These are phyloP conservation scores for Pseudochirops cupreus DNA, from an alignment of 2,797 vertebrate species.

Conservation along the genomic window DNA sequence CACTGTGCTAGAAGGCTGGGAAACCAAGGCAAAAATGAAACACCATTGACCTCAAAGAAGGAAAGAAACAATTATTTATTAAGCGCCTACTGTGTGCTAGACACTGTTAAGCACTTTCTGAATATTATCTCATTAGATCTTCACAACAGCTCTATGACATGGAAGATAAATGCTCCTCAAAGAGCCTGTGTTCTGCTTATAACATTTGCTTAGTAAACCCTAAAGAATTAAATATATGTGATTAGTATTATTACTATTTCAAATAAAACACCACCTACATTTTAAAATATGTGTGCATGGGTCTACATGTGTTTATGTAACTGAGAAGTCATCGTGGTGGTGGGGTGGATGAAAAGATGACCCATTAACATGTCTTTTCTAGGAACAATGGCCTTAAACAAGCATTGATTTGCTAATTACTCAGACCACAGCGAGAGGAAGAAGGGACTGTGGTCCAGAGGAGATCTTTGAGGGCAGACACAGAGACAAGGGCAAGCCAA, in stretches of 20 bases:
- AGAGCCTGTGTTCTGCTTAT: not conserved
- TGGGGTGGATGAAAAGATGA: not conserved
- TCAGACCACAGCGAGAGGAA: not conserved
- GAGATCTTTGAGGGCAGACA: not conserved
- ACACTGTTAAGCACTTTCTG: not conserved
- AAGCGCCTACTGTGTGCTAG: not conserved
- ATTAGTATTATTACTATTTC: not conserved
- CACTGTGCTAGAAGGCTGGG: not conserved
- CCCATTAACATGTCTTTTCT: not conserved
- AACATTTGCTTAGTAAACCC: not conserved
- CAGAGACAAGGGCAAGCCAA: not conserved
- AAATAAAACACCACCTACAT: not conserved
- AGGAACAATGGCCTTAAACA: not conserved
- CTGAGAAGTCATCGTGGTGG: not conserved
- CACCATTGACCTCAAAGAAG: not conserved
- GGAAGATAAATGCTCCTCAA: not conserved
- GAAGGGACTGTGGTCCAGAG: not conserved
- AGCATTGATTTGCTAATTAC: not conserved
- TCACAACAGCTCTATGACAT: not conserved
- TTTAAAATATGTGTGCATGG: not conserved
- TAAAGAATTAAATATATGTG: not conserved
- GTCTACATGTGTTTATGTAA: not conserved
- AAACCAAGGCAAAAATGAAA: not conserved
- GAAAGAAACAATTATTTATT: slow-evolving; percentile 18
- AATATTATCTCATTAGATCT: slow-evolving; percentile 11